Evolutionary conservation across 2,888 invertebrate genomes (phyloP).

Genomic region (Drosophila stalkeri): DNA sequence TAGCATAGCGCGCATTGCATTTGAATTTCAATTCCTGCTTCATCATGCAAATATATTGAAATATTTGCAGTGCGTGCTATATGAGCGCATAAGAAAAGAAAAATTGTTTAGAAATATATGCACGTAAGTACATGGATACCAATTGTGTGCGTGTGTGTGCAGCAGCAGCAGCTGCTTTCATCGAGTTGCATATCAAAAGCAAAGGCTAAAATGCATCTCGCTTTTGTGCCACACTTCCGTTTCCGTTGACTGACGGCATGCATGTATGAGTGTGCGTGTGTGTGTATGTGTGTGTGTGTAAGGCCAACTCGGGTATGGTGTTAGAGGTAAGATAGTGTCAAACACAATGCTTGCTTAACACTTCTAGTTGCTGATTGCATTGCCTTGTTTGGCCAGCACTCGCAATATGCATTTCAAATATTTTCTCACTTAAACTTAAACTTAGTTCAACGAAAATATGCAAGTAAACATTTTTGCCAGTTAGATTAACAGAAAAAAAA

Average conservation of each 20-base stretch:
- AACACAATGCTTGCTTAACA: constrained; percentile 78
- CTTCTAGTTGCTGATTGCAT: constrained; percentile 72
- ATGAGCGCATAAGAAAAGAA: constrained; percentile 49
- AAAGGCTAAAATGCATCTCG: constrained; percentile 69
- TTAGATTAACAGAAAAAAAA: constrained; percentile 10
- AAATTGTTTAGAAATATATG: constrained; percentile 59
- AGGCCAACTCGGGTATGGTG: neutral
- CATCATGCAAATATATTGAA: constrained; percentile 52
- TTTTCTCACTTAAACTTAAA: constrained; percentile 53
- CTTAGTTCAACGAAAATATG: constrained; percentile 10
- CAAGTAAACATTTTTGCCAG: constrained; percentile 26
- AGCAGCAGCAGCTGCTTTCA: constrained; percentile 43
- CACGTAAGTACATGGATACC: constrained; percentile 23
- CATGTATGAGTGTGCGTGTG: neutral
- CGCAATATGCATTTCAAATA: constrained; percentile 45
- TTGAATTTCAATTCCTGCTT: constrained; percentile 32
- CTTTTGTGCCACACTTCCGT: constrained; percentile 65
- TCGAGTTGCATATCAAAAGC: constrained; percentile 68
- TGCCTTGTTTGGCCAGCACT: constrained; percentile 65
- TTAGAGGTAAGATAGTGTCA: constrained; percentile 59
- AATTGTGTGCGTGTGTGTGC: neutral
- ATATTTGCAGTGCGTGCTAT: constrained; percentile 52
- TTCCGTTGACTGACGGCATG: constrained; percentile 45
- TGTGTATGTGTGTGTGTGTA: neutral
- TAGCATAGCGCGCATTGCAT: neutral